Conservation (phyloP, 2,113 vertebrate species). For the Corydoras maculifer region DNA sequence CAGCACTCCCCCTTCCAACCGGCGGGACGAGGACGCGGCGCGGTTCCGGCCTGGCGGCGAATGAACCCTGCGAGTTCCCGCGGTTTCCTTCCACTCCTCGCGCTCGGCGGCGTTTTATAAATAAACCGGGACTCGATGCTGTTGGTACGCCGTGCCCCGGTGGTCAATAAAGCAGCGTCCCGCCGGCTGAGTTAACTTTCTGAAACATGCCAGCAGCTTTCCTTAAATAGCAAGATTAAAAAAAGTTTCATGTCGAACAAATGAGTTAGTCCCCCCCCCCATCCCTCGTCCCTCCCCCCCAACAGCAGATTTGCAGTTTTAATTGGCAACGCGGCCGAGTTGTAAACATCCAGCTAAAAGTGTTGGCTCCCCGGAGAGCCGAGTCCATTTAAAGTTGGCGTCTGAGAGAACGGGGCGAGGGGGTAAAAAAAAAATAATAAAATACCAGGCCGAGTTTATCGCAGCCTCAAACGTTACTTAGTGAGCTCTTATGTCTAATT, state of each 20-base stretch:
- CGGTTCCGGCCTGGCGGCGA: too few relatives aligned
- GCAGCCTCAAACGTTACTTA: constrained; percentile 40
- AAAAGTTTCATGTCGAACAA: constrained; percentile 9
- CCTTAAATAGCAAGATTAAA: constrained; percentile 37
- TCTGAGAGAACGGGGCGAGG: constrained; percentile 20
- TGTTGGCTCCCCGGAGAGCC: constrained; percentile 30
- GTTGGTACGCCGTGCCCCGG: not conserved
- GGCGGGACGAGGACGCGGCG: too few relatives aligned
- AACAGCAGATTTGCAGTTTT: constrained; percentile 40
- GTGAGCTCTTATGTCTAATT: constrained; percentile 62
- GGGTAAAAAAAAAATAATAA: not conserved
- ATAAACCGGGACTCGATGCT: not conserved
- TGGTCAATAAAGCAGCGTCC: not conserved
- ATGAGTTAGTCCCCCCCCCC: constrained; percentile 48
- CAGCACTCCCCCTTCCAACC: too few relatives aligned
- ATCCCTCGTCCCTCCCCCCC: too few relatives aligned
- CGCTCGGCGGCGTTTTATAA: not conserved
- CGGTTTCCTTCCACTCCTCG: not conserved
- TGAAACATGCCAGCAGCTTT: not conserved
- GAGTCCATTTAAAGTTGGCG: constrained; percentile 13
- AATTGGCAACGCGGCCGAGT: constrained; percentile 52
- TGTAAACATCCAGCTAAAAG: constrained; percentile 32
- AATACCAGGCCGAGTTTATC: constrained; percentile 11
- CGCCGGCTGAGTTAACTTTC: not conserved
- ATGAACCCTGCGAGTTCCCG: too few relatives aligned